A percentile compares a stretch with the other conserved stretches of the same genome.
phyloP scores from a whole-genome alignment of 2,888 invertebrate species.

The Drosophila rellima region DNA sequence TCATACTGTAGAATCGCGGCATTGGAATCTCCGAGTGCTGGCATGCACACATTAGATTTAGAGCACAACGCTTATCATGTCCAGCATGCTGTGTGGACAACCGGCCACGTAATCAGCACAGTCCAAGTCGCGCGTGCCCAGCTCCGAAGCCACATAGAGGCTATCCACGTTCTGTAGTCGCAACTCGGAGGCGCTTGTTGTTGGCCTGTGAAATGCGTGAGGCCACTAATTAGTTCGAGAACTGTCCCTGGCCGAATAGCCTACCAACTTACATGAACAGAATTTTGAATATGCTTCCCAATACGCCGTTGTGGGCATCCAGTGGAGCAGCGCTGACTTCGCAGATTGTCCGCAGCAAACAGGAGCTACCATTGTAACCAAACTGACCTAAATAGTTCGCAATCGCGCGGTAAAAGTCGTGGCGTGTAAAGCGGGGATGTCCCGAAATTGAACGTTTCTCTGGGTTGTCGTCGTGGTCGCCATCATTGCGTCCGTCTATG shows the following conservation, averaged over 20 bases:
- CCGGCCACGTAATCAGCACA: slow-evolving; percentile 73
- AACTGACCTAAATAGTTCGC: slow-evolving; percentile 79
- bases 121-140: slow-evolving; percentile 51
- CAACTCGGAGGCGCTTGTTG: slow-evolving; percentile 75
- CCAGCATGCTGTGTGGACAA: slow-evolving; percentile 79
- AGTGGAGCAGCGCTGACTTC: slow-evolving; percentile 87
- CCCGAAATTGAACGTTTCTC: slow-evolving; percentile 50
- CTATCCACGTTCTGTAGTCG: slow-evolving; percentile 62
- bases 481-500: slow-evolving; percentile 68
- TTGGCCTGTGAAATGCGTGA: slow-evolving; percentile 70
- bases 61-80: slow-evolving; percentile 76
- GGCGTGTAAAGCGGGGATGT: slow-evolving; percentile 70
- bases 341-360: slow-evolving; percentile 89
- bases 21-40: slow-evolving; percentile 10
- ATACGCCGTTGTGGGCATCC: slow-evolving; percentile 87
- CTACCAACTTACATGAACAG: slow-evolving; percentile 88
- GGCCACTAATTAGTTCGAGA: slow-evolving; percentile 47
- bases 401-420: slow-evolving; percentile 78
- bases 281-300: slow-evolving; percentile 89
- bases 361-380: slow-evolving; percentile 86
- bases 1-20: neutral
- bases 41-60: slow-evolving; percentile 45
- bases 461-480: slow-evolving; percentile 18
- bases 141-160: slow-evolving; percentile 71
- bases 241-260: slow-evolving; percentile 10